A percentile compares a stretch with the other conserved stretches of the same genome.
phyloP scores from a whole-genome alignment of 1,140 invertebrate species.

The Drosophila subobscura region DNA sequence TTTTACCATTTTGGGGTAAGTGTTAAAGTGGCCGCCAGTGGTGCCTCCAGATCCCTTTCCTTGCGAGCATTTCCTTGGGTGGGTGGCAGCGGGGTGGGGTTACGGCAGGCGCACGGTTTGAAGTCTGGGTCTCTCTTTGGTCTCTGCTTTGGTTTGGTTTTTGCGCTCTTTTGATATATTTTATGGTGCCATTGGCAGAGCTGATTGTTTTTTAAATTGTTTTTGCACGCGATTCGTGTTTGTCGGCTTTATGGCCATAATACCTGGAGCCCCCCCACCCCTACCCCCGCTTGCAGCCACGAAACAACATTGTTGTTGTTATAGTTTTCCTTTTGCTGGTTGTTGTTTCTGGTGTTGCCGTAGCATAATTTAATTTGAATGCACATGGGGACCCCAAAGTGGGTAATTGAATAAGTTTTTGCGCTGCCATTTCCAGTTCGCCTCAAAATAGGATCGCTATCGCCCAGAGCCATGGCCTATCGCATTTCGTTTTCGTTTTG shows the following conservation, averaged over 20 bases:
- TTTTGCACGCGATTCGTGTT: constrained; percentile 81
- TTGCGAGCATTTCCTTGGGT: constrained; percentile 3
- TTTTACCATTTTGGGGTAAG: constrained; percentile 78
- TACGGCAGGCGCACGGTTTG: constrained; percentile 27
- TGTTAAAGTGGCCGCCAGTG: constrained; percentile 72
- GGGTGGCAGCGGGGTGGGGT: constrained; percentile 1
- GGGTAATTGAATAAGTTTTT: constrained; percentile 80
- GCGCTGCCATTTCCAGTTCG: constrained; percentile 25
- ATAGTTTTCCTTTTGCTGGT: background rate
- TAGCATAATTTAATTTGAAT: constrained; percentile 82
- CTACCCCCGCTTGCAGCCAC: constrained; percentile 21
- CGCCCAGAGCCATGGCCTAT: too few relatives aligned
- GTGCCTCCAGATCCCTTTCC: constrained; percentile 27
- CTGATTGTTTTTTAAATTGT: constrained; percentile 82
- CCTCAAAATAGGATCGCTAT: background rate
- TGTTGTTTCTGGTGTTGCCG: constrained; percentile 35
- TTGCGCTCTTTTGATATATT: constrained; percentile 43
- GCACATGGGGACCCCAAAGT: constrained; percentile 68
- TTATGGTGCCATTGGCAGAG: constrained; percentile 65
- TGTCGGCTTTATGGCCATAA: constrained; percentile 80
- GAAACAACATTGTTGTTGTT: constrained; percentile 58
- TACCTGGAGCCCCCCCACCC: constrained; percentile 7
- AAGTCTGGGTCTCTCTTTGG: constrained; percentile 49
- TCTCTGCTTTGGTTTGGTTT: constrained; percentile 6
- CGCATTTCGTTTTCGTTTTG: constrained; percentile 3